phyloP scores from a whole-genome alignment of 2,888 invertebrate genomes.

The Leucania comma region DNA sequence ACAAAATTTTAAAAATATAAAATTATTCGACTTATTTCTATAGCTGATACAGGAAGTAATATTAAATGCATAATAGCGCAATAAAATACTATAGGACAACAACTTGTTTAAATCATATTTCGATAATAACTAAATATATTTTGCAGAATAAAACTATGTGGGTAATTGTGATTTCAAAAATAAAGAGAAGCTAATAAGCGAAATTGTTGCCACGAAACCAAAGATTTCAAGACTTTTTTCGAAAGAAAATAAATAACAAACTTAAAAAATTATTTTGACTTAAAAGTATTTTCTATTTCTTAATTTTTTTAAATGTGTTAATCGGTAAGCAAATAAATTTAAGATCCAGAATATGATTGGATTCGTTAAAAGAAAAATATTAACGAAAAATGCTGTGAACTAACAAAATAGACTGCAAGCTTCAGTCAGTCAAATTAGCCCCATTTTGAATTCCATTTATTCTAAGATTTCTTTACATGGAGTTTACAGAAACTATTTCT shows the following conservation, averaged over 20 bases:
- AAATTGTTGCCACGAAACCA: constrained; percentile 8
- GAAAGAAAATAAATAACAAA: not conserved
- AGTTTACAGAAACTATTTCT: not conserved
- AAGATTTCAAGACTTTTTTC: not conserved
- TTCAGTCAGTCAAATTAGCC: not conserved
- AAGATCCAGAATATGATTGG: not conserved
- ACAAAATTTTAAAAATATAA: constrained; percentile 30
- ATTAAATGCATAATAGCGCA: constrained; percentile 63
- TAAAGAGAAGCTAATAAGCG: not conserved
- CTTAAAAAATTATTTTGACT: not conserved
- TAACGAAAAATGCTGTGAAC: not conserved
- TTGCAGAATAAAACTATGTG: not conserved
- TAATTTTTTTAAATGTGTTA: not conserved
- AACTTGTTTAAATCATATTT: constrained; percentile 23
- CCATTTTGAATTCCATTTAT: not conserved
- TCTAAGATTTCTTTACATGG: constrained; percentile 18
- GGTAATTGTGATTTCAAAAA: constrained; percentile 33
- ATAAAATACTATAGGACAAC: constrained; percentile 34
- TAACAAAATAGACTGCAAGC: constrained; percentile 1
- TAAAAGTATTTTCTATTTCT: not conserved
- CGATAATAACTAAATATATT: constrained; percentile 3
- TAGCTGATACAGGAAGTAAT: constrained; percentile 36
- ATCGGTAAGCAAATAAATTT: not conserved
- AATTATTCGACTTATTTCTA: constrained; percentile 37
- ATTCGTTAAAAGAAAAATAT: not conserved